These are phyloP conservation scores for Liodrosophila aerea DNA, from an alignment of 2,888 invertebrate genomes.

Conservation along the genomic window DNA sequence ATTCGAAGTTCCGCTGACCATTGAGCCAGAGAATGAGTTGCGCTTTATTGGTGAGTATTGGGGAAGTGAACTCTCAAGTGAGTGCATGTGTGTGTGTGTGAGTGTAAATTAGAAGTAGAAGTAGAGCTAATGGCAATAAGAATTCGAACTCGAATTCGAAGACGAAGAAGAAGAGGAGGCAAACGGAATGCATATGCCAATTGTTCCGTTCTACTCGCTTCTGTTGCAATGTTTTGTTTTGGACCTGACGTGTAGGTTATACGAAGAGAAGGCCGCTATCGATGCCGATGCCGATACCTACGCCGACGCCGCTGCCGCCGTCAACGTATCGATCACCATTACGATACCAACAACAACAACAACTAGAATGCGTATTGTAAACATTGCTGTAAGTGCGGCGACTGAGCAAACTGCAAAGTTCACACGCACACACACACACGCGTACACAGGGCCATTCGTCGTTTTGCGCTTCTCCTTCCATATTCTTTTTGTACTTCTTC, in stretches of 20 bases:
- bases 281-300: too few relatives aligned
- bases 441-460: constrained; percentile 22
- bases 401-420: constrained; percentile 68
- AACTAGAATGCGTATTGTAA: constrained; percentile 45
- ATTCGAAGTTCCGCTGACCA: constrained; percentile 88
- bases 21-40: constrained; percentile 94
- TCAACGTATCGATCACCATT: constrained; percentile 39
- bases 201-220: constrained; percentile 10
- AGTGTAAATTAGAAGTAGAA: constrained; percentile 16
- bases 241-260: constrained; percentile 21
- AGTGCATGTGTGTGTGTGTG: constrained; percentile 1
- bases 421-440: constrained; percentile 36
- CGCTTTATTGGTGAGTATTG: constrained; percentile 93
- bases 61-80: not conserved
- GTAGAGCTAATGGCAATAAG: constrained; percentile 2
- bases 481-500: constrained; percentile 23
- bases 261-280: constrained; percentile 15
- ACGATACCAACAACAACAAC: constrained; percentile 3
- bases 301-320: not conserved
- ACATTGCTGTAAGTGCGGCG: constrained; percentile 29
- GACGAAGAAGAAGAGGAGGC: constrained; percentile 3
- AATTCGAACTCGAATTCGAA: constrained; percentile 7
- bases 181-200: constrained; percentile 5
- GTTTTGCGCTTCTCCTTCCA: constrained; percentile 30
- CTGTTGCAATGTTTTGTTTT: constrained; percentile 34